These are phyloP conservation scores for Phenganax stokvisi DNA, from an alignment of 92 coral and sea anemone genomes.

Conservation along the genomic window DNA sequence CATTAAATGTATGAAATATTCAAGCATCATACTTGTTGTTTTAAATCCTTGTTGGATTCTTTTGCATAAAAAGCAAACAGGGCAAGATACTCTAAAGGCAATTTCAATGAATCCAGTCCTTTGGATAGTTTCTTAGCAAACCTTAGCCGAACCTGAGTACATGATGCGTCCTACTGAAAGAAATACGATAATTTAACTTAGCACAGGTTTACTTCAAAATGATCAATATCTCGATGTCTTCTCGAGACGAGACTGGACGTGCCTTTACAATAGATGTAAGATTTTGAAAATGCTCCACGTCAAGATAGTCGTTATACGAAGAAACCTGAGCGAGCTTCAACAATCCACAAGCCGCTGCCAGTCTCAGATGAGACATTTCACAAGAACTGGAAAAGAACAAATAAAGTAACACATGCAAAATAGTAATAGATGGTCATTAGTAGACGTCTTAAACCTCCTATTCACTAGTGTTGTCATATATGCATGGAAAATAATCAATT, in stretches of 20 bases:
- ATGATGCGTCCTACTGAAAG: constrained; percentile 59
- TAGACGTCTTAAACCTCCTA: not conserved
- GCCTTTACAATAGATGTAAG: constrained; percentile 83
- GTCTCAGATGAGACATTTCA: constrained; percentile 83
- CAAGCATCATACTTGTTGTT: constrained; percentile 54
- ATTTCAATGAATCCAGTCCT: constrained; percentile 74
- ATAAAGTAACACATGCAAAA: not conserved
- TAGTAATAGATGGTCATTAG: not conserved
- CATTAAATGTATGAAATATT: not conserved
- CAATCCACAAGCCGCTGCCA: constrained; percentile 85
- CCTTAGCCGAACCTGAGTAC: constrained; percentile 69
- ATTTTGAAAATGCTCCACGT: constrained; percentile 64
- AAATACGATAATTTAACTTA: not conserved
- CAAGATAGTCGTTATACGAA: constrained; percentile 60
- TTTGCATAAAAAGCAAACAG: constrained; percentile 80
- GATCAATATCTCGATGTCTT: no score
- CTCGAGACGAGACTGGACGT: not conserved
- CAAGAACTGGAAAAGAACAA: constrained; percentile 45
- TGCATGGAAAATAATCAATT: no score
- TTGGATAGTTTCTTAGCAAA: constrained; percentile 80
- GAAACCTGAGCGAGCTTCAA: constrained; percentile 75
- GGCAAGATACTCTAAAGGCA: constrained; percentile 83
- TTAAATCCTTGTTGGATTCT: constrained; percentile 72
- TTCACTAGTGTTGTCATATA: no score
- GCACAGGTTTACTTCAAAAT: not conserved